Evolutionary conservation across 92 coral and sea anemone genomes (phyloP).

Genomic region (Diadumene lineata): DNA sequence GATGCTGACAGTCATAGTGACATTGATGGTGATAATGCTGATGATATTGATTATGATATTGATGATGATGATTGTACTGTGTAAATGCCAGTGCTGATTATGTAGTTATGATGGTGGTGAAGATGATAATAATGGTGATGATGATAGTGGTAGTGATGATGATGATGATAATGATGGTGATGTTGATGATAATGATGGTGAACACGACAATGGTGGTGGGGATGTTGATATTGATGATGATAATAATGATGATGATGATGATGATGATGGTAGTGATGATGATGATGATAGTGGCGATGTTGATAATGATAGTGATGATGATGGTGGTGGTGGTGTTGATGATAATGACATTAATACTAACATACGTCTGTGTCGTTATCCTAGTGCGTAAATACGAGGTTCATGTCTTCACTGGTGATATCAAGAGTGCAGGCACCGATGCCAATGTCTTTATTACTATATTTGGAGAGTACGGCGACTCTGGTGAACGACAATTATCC

Average conservation of each 20-base stretch:
- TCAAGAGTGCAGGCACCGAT: constrained; percentile 88
- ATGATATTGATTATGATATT: background rate
- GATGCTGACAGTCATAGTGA: background rate
- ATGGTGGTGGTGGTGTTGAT: background rate
- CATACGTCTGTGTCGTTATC: background rate
- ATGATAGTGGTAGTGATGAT: background rate
- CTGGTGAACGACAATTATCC: constrained; percentile 87
- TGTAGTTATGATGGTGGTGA: background rate
- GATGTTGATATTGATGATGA: background rate
- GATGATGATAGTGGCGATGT: background rate
- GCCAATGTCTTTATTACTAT: constrained; percentile 91
- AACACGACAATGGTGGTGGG: background rate
- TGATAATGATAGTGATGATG: background rate
- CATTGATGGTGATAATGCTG: constrained; percentile 3
- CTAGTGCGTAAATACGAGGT: constrained; percentile 88
- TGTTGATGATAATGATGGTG: background rate
- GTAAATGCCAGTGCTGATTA: no score
- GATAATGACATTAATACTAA: background rate
- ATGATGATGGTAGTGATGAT: background rate
- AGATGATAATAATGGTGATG: background rate
- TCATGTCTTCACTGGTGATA: constrained; percentile 95
- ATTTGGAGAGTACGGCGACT: constrained; percentile 91
- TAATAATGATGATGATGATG: background rate
- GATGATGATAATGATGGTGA: background rate
- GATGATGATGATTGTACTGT: background rate